Evolutionary conservation across 1,140 invertebrate genomes (phyloP), one percentile per base, ranked within the genome.

Genomic region (Aphaenogaster ashmeadi): DNA sequence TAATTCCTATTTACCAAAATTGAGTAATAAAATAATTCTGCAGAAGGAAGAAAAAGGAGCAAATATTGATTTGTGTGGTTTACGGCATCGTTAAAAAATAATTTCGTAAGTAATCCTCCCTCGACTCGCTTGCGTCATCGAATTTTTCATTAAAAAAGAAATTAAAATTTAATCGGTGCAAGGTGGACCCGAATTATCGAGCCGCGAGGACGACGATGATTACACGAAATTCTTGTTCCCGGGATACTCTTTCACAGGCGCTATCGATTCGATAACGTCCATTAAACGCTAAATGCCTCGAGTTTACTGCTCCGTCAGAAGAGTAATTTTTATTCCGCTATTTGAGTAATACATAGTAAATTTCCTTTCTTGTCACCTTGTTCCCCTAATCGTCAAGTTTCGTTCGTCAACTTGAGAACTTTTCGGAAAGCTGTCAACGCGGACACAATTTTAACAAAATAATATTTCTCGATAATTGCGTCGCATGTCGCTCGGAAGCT

Each of bases 341-440:
- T 84, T 52, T 74, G 54, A 84, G 52, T 84, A 84, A 84, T 84
- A 74, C 41, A 84, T 74, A 62, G 54, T 84, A 84, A 84, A 84
- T n/a, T 75, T 84, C 33, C 21, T 84, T 50, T 21, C 54, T 18
- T 27, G 13, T 81, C 58, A 27, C 18, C 18, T 79, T 71, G 79
- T 71, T 81, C 38, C 79, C 79, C 69, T 56, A 50, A 74, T 83
- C 52, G 18, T 75, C 13, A 75, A 75, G 33, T 60, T 75, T 74
- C 41, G 41, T 36, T 83, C 54, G 50, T 74, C 52, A 18, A 58
- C 21, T 83, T 60, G 67, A 72, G 67, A 83, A 83, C 38, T 83
- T 9, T 72, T 72, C 54, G 54, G 41, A 84, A 75, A 84, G 69
- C 27, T 84, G 52, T 84, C 41, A 50, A 84, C 80, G 69, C 67